Conservation (phyloP, 2,113 vertebrate species). For the Ranitomeya variabilis region DNA sequence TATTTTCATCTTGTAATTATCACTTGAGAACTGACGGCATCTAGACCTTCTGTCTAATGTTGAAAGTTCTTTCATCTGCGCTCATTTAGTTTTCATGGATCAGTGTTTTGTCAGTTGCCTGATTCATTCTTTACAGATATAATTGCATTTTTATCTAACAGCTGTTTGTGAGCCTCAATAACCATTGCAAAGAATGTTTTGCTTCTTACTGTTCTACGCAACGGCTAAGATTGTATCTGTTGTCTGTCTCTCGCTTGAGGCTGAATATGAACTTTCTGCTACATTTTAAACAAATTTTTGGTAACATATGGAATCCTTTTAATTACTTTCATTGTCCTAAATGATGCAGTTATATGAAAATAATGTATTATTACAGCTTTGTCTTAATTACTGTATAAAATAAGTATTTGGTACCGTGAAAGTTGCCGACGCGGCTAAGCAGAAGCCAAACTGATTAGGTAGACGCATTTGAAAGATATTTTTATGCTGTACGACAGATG, state of each 20-base stretch:
- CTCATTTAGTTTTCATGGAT: slow-evolving; percentile 57
- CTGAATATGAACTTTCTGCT: slow-evolving; percentile 38
- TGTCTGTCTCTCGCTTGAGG: slow-evolving; percentile 46
- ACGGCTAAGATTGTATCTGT: slow-evolving; percentile 24
- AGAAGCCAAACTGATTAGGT: not conserved
- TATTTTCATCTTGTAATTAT: slow-evolving; percentile 57
- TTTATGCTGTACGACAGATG: not conserved
- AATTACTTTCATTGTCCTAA: slow-evolving; percentile 43
- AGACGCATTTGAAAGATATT: not conserved
- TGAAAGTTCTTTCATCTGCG: slow-evolving; percentile 50
- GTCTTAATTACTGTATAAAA: not conserved
- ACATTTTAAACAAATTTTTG: slow-evolving; percentile 27
- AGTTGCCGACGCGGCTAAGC: not conserved
- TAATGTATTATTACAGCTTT: not conserved
- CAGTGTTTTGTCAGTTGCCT: slow-evolving; percentile 52
- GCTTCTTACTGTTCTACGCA: slow-evolving; percentile 42
- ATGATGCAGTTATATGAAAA: not conserved
- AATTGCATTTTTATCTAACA: slow-evolving; percentile 58
- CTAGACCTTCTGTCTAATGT: slow-evolving; percentile 54
- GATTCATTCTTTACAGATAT: slow-evolving; percentile 49
- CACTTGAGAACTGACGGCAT: slow-evolving; percentile 49
- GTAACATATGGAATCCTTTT: slow-evolving; percentile 53
- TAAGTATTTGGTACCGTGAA: not conserved
- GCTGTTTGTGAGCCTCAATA: slow-evolving; percentile 53
- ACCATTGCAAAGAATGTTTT: slow-evolving; percentile 24